Evolutionary conservation across 2,888 invertebrate genomes (phyloP), one percentile per base, ranked within the genome.

Genomic region (Lasioglossum vierecki): DNA sequence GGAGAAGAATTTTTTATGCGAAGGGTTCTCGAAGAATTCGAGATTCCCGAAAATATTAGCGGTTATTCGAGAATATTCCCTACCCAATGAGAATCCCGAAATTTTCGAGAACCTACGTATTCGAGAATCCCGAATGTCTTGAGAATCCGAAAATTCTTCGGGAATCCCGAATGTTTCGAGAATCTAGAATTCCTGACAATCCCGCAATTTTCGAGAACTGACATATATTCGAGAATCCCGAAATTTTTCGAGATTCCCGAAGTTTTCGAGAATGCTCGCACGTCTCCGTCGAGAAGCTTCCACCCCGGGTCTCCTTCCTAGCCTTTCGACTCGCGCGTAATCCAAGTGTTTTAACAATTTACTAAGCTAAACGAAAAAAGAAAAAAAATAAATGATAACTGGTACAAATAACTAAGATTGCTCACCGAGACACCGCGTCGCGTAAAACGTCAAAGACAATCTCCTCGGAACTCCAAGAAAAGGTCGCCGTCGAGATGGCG

Each of bases 401-500:
- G 87, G 81, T 90, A 90, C 88, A 81, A 78, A 85, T 89, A 89
- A 88, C 76, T 88, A 90, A 88, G 83, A 90, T 90, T 90, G 90
- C 90, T 90, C 90, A 90, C 82, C 84, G 82, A 89, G 88, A 85
- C 88, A 86, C 88, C 84, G 49, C 76, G 86, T 89, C 86, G 86
- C 81, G 88, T 82, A 85, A n/a, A 81, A 86, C 84, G 85, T 90
- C 91, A 91, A 84, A 89, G 90, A 91, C 91, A 91, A 91, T 91
- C 90, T 84, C 83, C 84, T 84, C 84, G 85, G 85, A 76, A 82
- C 84, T 88, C 76, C 76, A 91, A 81, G 49, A 78, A 68, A 39
- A 49, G 57, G 77, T 82, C 71, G 72, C 49, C 46, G 60, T 68
- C 70, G 46, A 83, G 68, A 84, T 76, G 63, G 22, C 39, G 68